Base-by-base conservation (phyloP, 2,113 vertebrate genomes). In the Pachycephala philippinensis region DNA sequence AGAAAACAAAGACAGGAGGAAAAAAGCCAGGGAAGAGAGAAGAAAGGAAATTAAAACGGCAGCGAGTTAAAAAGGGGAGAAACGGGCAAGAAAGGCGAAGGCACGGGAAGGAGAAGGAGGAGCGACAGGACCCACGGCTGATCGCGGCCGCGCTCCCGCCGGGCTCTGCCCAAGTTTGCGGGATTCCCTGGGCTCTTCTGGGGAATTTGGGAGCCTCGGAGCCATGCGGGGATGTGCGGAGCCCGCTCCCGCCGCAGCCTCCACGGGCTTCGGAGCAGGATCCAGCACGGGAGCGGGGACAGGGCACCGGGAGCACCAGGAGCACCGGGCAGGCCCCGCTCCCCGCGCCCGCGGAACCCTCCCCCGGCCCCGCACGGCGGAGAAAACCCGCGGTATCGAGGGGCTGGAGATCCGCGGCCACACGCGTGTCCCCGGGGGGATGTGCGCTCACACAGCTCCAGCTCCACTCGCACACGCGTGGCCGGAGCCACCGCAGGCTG, bases 321-420 rank as follows among this genome's bases (percentile, higher is more conserved):
- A 82, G 52, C 37, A 4, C 0, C 20, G 53, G 33, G 77, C 60
- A 17, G 60, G 77, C 44, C 33, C 14, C 71, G 14, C 42, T 66
- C 26, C 75, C 52, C 18, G 31, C 11, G 16, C 11, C 79, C 44
- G 21, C 27, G 33, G 33, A 37, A 21, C 3, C 22, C n/a, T 54
- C 56, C 31, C 42, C 3, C 52, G 15, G n/a, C 26, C 15, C 19
- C 7, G 37, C 26, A 2, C 4, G 33, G 35, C 7, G 35, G 24
- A 7, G 61, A 6, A 21, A 9, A 7, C 11, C n/a, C 9, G 65
- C 24, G 75, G 2, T 16, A 1, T 0, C 0, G 84, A 40, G 24
- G 24, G 30, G n/a, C 24, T 3, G 87, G 7, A 4, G 45, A 7
- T 0, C 16, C 20, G 22, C 66, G 57, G 72, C 2, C 37, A 3